Evolutionary conservation across 2,113 vertebrate species (phyloP).

Genomic region (Rattus norvegicus): GRCr8 NC_086028.1:53909501-53910000

Average conservation of each 20-base stretch:
- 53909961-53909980: background rate
- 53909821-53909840: slow-evolving; percentile 12
- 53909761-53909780: background rate
- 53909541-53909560: background rate
- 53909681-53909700: background rate
- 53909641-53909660: background rate
- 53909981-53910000: background rate
- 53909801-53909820: slow-evolving; percentile 35
- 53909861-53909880: background rate
- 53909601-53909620: background rate
- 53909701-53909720: background rate
- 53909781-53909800: slow-evolving; percentile 9
- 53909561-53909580: background rate
- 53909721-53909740: background rate
- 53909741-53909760: background rate
- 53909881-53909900: background rate
- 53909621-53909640: background rate
- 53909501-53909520: background rate
- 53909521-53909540: background rate
- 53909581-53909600: background rate
- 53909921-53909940: background rate
- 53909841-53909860: background rate
- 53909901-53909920: background rate
- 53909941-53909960: slow-evolving; percentile 10
- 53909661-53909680: background rate